phyloP scores from a whole-genome alignment of 2,113 vertebrate genomes.

The Zootoca vivipara region DNA sequence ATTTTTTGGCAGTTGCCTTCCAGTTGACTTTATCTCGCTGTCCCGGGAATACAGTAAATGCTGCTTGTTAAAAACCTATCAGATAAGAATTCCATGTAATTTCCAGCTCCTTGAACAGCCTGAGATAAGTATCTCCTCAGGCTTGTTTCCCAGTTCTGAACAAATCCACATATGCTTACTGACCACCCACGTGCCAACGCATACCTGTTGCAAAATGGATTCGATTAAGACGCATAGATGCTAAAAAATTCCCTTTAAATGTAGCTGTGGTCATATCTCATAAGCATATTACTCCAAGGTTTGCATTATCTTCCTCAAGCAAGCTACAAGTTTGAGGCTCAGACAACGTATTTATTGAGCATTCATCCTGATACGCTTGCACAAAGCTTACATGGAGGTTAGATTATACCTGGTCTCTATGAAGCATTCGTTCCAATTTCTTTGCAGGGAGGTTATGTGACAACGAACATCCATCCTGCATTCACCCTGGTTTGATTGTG shows the following conservation, averaged over 20 bases:
- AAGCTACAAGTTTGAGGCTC: neutral
- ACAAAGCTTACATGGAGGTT: too few species aligned
- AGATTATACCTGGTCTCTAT: too few species aligned
- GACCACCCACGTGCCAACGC: slow-evolving; percentile 70
- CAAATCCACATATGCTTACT: slow-evolving; percentile 57
- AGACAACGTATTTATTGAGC: neutral
- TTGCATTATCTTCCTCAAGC: neutral
- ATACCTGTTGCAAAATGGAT: slow-evolving; percentile 49
- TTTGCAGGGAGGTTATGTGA: too few species aligned
- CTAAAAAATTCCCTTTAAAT: slow-evolving; percentile 22
- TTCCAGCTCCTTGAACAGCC: slow-evolving; percentile 69
- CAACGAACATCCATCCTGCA: too few species aligned
- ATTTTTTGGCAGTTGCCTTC: slow-evolving; percentile 54
- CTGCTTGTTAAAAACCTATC: slow-evolving; percentile 72
- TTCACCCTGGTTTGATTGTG: too few species aligned
- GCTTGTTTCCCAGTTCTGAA: slow-evolving; percentile 72
- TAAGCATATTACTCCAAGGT: neutral
- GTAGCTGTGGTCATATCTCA: neutral
- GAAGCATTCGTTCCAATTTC: too few species aligned
- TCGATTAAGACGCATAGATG: slow-evolving; percentile 18
- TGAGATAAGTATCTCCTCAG: slow-evolving; percentile 70
- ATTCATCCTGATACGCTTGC: too few species aligned
- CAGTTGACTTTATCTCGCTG: slow-evolving; percentile 54
- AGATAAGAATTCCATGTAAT: slow-evolving; percentile 75
- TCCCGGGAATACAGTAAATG: slow-evolving; percentile 61